Base-by-base conservation (phyloP, 2,888 invertebrate genomes). In the Uropetala carovei region DNA sequence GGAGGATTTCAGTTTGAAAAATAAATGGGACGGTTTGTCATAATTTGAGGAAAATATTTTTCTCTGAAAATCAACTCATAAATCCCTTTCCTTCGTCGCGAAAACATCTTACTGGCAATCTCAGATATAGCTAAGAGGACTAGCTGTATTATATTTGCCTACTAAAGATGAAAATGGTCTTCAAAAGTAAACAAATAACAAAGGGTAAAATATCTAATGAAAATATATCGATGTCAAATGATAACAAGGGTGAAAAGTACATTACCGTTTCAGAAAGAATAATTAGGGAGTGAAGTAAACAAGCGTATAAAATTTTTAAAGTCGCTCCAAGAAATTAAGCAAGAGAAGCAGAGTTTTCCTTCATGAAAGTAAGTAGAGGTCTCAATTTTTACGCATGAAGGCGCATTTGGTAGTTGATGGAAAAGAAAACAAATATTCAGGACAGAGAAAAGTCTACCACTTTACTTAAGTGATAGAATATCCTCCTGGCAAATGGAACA, bases 31-130 rank as follows among this genome's bases (percentile, higher is more conserved):
- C 22, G 75, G 75, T 75, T 75, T 75, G 22, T 75, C 75, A 22
- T 22, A 75, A 75, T 75, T 75, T 27, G 9, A 27, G 75, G 11
- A 27, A 75, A 75, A 75, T 75, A 75, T 75, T 75, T 75, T 27
- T 27, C 75, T 27, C 8, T 18, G 75, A 75, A 75, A 75, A 75
- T 75, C 75, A 75, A 75, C 75, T 75, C 68, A 22, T 68, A 68
- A 68, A n/a, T 68, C 68, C 11, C 75, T 43, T 43, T 43, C 13
- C 27, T 13, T 13, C 14, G 75, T 11, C 68, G 9, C 68, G 8
- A 22, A 27, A 75, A 75, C 27, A 18, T 11, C 22, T 22, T 22
- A 13, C 22, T 43, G 75, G 22, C 27, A 13, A 75, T 75, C 27
- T 75, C 75, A 22, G 18, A 43, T 43, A 43, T 43, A 43, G 43